These are phyloP conservation scores for Ditula angustiorana DNA, from an alignment of 2,888 invertebrate species.

Conservation along the genomic window DNA sequence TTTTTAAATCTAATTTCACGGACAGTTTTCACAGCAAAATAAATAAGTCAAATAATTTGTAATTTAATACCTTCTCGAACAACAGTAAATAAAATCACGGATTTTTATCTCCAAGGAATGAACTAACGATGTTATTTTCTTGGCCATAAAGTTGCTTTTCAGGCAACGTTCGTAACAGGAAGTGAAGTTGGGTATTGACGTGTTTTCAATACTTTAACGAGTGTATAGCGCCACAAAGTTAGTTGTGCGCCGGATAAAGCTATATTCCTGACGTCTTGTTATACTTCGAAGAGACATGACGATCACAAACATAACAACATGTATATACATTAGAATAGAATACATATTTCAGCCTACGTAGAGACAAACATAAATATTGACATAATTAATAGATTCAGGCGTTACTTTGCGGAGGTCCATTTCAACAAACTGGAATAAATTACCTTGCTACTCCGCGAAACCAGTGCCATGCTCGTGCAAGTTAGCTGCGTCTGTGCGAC, in stretches of 20 bases:
- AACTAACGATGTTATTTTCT: not conserved
- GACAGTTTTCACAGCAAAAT: not conserved
- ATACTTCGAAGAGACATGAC: not conserved
- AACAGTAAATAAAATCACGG: not conserved
- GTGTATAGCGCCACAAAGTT: not conserved
- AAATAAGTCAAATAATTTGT: not conserved
- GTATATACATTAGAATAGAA: too few relatives aligned
- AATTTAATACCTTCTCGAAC: too few relatives aligned
- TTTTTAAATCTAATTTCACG: too few relatives aligned
- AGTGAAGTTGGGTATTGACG: slow-evolving; percentile 5
- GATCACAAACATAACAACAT: too few relatives aligned
- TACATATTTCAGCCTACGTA: too few relatives aligned
- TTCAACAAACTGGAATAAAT: too few relatives aligned
- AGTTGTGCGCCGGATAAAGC: not conserved
- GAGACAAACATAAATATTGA: too few relatives aligned
- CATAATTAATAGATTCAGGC: too few relatives aligned
- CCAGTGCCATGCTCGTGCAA: too few relatives aligned
- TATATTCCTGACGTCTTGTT: not conserved
- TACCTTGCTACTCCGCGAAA: too few relatives aligned
- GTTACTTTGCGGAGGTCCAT: too few relatives aligned
- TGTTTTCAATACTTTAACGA: slow-evolving; percentile 8
- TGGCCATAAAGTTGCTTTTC: not conserved
- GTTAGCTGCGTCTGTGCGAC: too few relatives aligned
- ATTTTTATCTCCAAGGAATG: not conserved
- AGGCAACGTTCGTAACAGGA: not conserved